Evolutionary conservation across 2,888 invertebrate species (phyloP).

Genomic region (Diarsia mendica): DNA sequence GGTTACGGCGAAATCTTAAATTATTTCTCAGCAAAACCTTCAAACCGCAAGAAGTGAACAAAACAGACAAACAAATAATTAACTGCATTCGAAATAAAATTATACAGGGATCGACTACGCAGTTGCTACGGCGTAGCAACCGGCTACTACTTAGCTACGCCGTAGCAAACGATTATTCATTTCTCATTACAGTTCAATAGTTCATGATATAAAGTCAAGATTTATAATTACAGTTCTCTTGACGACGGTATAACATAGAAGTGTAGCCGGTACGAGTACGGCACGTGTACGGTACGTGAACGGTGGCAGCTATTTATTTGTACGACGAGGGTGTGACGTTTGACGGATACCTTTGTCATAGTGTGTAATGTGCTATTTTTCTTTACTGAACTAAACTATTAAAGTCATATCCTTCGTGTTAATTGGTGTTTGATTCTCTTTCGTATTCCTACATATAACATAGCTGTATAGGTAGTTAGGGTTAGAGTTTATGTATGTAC

Average conservation of each 20-base stretch:
- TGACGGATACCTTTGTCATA: slow-evolving; percentile 61
- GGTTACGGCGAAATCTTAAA: no score
- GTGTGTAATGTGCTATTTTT: slow-evolving; percentile 39
- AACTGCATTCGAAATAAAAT: neutral
- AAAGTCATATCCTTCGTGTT: neutral
- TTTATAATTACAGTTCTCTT: slow-evolving; percentile 32
- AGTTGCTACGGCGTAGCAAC: slow-evolving; percentile 6
- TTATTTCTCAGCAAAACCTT: no score
- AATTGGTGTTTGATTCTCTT: neutral
- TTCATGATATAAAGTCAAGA: neutral
- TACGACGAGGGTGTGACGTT: slow-evolving; percentile 64
- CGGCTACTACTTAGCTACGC: neutral
- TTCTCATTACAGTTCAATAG: neutral
- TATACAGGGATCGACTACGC: neutral
- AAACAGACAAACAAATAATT: no score
- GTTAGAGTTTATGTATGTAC: neutral
- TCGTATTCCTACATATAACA: neutral
- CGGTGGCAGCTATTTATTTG: slow-evolving; percentile 46
- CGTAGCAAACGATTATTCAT: neutral
- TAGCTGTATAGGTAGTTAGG: no score
- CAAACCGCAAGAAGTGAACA: no score
- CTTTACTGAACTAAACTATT: slow-evolving; percentile 5
- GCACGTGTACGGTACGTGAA: slow-evolving; percentile 19
- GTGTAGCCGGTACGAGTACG: slow-evolving; percentile 9
- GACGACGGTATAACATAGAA: slow-evolving; percentile 16